These are phyloP conservation scores for Laothoe populi DNA, from an alignment of 2,888 invertebrate species.

Conservation along the genomic window DNA sequence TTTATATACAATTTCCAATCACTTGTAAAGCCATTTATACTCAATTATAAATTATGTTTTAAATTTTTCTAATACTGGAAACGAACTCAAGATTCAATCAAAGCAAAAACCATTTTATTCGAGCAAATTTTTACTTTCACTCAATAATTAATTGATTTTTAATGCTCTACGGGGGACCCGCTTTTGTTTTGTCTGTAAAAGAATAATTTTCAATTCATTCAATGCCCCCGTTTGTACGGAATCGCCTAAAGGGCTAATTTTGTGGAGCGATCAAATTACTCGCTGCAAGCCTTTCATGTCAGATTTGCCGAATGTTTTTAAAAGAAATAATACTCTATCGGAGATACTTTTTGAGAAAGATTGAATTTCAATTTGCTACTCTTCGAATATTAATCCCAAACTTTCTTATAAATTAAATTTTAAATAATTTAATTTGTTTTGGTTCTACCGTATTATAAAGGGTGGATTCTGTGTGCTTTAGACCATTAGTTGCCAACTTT, in stretches of 20 bases:
- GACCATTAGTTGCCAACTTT: neutral
- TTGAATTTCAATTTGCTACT: conserved; percentile 24
- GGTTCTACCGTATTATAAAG: neutral
- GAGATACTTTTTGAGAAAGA: conserved; percentile 7
- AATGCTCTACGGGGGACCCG: conserved; percentile 29
- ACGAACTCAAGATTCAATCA: neutral
- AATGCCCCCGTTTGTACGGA: conserved; percentile 56
- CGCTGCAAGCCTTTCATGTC: conserved; percentile 50
- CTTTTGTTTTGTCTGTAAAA: conserved; percentile 29
- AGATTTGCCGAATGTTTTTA: conserved; percentile 51
- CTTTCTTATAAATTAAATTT: neutral
- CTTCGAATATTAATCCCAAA: conserved; percentile 8
- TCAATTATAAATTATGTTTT: too few relatives aligned
- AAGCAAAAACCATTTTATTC: conserved; percentile 26
- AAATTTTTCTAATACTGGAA: neutral
- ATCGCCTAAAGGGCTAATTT: conserved; percentile 56
- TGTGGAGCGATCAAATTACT: conserved; percentile 61
- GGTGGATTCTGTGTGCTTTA: neutral
- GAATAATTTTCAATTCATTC: conserved; percentile 48
- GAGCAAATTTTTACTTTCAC: conserved; percentile 38
- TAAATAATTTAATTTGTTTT: neutral
- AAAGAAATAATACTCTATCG: conserved; percentile 42
- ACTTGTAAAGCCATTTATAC: too few relatives aligned
- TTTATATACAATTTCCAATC: too few relatives aligned
- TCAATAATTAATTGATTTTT: conserved; percentile 39